Base-by-base conservation (phyloP, 1,140 invertebrate species). In the Ruditapes philippinarum region DNA sequence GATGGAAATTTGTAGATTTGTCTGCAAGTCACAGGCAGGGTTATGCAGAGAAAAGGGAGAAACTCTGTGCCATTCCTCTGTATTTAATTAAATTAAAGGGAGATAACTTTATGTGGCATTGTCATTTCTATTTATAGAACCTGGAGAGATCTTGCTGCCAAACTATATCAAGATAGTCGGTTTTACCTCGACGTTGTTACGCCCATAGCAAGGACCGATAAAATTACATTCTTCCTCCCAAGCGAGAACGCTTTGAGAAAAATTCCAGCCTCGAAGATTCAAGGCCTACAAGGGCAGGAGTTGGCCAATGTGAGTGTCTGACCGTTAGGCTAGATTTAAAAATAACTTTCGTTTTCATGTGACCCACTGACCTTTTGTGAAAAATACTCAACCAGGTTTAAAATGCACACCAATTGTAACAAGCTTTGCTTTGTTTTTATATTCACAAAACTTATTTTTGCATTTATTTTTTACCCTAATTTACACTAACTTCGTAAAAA, bases 71-170 rank as follows among this genome's bases (percentile, higher is more conserved):
- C n/a, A n/a, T n/a, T n/a, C n/a, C n/a, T n/a, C n/a, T n/a, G n/a
- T n/a, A n/a, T n/a, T n/a, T n/a, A n/a, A n/a, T n/a, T 49, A 57
- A 22, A 14, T 57, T 57, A 57, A 57, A 11, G 7, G 51, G 51
- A 57, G 51, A 57, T 57, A 22, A 57, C n/a, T 57, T 57, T 57
- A 57, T 22, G 7, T 57, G 7, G 3, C n/a, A 11, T 22, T 57
- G 51, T 57, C 5, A 49, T 80, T 60, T 80, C 57, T 80, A 60
- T 80, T 80, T 80, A 40, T 62, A 82, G 80, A 65, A n/a, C 33
- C 11, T 82, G 51, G 51, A 62, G 36, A 7, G 80, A 82, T 31
- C 12, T 82, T 28, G 62, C 19, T 5, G 9, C 19, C 22, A 60
- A 28, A 22, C 36, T 82, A 11, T 45, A 62, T 49, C 38, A 45